A percentile compares a stretch with the other conserved stretches of the same genome.
These are phyloP conservation scores for Pangasius djambal DNA, from an alignment of 2,797 vertebrate genomes.

Conservation along the genomic window DNA sequence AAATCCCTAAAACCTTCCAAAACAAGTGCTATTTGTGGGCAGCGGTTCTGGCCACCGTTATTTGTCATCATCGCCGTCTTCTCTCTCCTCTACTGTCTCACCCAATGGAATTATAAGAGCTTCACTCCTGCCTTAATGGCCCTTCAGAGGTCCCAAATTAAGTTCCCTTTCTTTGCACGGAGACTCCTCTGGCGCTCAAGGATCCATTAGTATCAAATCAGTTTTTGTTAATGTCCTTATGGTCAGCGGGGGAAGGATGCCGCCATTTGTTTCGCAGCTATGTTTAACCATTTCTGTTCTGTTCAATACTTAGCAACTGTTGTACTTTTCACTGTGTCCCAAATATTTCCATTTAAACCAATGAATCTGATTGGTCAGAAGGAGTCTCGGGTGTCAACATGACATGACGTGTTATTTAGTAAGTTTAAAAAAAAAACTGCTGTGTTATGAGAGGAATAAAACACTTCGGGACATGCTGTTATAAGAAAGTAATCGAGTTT, in stretches of 20 bases:
- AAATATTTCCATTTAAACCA: background rate
- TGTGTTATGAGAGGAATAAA: background rate
- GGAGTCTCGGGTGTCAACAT: background rate
- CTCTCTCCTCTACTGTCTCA: conserved; percentile 36
- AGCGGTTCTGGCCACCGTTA: background rate
- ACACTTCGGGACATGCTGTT: background rate
- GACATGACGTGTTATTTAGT: background rate
- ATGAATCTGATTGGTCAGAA: no score
- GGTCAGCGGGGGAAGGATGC: conserved; percentile 36
- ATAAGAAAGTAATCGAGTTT: background rate
- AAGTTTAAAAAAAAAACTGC: background rate
- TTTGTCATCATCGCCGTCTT: conserved; percentile 51
- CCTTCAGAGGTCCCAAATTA: conserved; percentile 49
- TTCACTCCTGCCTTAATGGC: conserved; percentile 56
- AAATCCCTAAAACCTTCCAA: background rate
- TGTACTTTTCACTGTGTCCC: background rate
- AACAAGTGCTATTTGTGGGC: background rate
- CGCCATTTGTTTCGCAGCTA: background rate
- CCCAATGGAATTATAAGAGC: conserved; percentile 54
- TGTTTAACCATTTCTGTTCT: background rate
- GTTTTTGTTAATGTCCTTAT: conserved; percentile 58
- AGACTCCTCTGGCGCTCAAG: conserved; percentile 36
- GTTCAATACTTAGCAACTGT: background rate
- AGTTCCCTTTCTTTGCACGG: conserved; percentile 32
- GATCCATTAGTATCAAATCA: conserved; percentile 47